Evolutionary conservation across 2,797 vertebrate genomes (phyloP), one percentile per base, ranked within the genome.

Genomic region (Silurus aristotelis): DNA sequence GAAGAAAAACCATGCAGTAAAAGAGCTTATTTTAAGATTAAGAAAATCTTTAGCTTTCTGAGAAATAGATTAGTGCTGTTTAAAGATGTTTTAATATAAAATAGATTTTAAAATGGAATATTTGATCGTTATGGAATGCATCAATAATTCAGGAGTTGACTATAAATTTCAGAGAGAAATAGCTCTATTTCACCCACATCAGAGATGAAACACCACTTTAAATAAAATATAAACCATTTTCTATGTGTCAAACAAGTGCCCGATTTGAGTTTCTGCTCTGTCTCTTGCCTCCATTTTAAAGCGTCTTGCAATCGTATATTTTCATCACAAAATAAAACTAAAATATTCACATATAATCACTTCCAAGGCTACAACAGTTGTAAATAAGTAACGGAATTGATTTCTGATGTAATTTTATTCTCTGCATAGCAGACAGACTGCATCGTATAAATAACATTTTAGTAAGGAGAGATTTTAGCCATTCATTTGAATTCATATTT

Each of bases 291-390:
- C 14, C 10, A n/a, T 72, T 72, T 72, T 19, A 72, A 71, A 71
- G 43, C 12, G 61, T 85, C 55, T 15, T 6, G 63, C n/a, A 73
- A 70, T 48, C 46, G 27, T 72, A 70, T 17, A 31, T 31, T 71
- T 85, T 60, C 46, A 85, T 79, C 61, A 68, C 60, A 67, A 71
- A 80, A 64, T 20, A 13, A 6, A 56, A 67, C 46, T 71, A 68
- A 80, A 80, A 70, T 84, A 76, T 79, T 79, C 38, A 38, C 38
- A 38, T 38, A 38, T 38, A 38, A 38, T 84, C 19, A 58, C 19
- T 71, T 14, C 56, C 12, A 25, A 61, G 60, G 19, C 25, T 85
- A 7, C 48, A 10, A 10, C 6, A 10, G 19, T 14, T 81, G 60
- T 66, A 81, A 66, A 85, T 81, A 81, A 52, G 25, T n/a, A 25